Evolutionary conservation across 2,888 invertebrate species (phyloP), one percentile per base, ranked within the genome.

Genomic region (Cistogaster globosa): DNA sequence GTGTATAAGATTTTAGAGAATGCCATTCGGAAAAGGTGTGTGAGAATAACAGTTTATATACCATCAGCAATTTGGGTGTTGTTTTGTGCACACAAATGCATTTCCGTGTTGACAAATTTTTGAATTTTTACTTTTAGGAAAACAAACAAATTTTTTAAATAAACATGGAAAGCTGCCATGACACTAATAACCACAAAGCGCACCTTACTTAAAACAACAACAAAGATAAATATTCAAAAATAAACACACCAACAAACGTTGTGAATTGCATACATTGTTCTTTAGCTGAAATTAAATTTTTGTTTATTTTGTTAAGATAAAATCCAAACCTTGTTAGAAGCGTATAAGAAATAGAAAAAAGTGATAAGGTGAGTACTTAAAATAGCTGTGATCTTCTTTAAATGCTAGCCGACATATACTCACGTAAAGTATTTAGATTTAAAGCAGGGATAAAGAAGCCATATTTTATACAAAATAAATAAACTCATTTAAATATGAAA

Each of bases 121-220:
- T 32, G 2, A 26, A 3, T 26, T 51, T 60, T 53, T 26, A 22
- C 48, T 51, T 65, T 57, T 18, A 26, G 26, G 36, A 79, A 75
- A 65, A 38, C 45, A 51, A 74, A 58, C 9, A 65, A 80, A 74
- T 36, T 26, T 22, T 68, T 60, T 57, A 68, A 48, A 9, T 60
- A 62, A 75, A 63, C 51, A 69, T 68, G 62, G 67, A 81, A 78
- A 84, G 67, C 65, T 74, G 67, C 63, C 69, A 78, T 75, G 78
- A 82, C 75, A 85, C 75, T 79, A 85, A 79, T 82, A 79, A 82
- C 65, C 69, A 78, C 22, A 22, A 81, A 85, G 74, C 82, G 78
- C 85, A 82, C 78, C 65, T 79, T 82, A 60, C 78, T 32, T 65
- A 36, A 20, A 65, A 36, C 38, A 67, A 67, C 7, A 32, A n/a